Evolutionary conservation across 1,140 invertebrate genomes (phyloP), one percentile per base, ranked within the genome.

Genomic region (Drosophila eugracilis): DNA sequence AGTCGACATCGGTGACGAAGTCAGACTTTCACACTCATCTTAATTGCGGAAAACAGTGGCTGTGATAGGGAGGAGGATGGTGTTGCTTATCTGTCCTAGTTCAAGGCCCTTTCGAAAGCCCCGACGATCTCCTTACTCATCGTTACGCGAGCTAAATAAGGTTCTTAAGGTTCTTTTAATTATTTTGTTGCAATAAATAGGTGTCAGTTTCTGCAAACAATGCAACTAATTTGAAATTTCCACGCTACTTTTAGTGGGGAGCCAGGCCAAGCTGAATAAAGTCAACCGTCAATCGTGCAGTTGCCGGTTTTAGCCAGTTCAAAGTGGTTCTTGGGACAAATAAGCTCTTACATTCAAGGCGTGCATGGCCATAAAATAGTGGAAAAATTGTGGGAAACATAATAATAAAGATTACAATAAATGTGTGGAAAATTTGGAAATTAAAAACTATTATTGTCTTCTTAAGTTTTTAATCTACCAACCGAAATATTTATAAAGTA

Each of bases 221-320:
- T 42, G 67, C 70, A 73, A 48, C 52, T 52, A 70, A 74, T 69
- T 74, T 30, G 15, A 48, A 53, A 28, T 58, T 59, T 74, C 21
- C 42, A 28, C 45, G 41, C 52, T 57, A 32, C 39, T 39, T 41
- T 62, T 22, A 30, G 21, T 44, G 34, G 36, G 26, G 36, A 32
- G 30, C 19, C 28, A 44, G 19, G 15, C 12, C 14, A 41, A 48
- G 24, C 24, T 15, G 5, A 41, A 49, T 19, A 10, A 15, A 30
- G 36, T 32, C 24, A 24, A n/a, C 19, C 14, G 37, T 26, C 39
- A 47, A 45, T 1, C 28, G 52, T 19, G 32, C 42, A 63, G 52
- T 63, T 19, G 63, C n/a, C 44, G 50, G 71, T 55, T 70, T 37
- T 5, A 79, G 71, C 76, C 65, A 59, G 72, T 80, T 80, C 49